These are phyloP conservation scores for Epicampocera succincta DNA, from an alignment of 2,888 invertebrate species.

Conservation along the genomic window DNA sequence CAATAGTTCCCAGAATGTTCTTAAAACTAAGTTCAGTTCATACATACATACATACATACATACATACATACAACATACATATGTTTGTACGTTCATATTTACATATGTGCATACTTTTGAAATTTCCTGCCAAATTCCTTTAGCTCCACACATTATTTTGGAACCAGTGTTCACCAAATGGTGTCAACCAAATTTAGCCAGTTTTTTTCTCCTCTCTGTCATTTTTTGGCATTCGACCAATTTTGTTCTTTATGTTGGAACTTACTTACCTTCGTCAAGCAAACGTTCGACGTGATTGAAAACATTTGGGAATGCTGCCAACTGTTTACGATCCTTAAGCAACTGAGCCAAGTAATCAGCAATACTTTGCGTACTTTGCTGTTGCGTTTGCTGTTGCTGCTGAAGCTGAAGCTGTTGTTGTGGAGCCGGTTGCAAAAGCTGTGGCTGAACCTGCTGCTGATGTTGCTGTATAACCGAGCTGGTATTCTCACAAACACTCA, in stretches of 20 bases:
- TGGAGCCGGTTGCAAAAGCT: slow-evolving; percentile 75
- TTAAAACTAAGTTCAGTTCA: too few relatives aligned
- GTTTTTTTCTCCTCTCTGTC: neutral
- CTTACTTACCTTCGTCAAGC: slow-evolving; percentile 95
- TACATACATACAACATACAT: too few relatives aligned
- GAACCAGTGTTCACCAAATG: too few relatives aligned
- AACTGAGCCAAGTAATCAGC: slow-evolving; percentile 99
- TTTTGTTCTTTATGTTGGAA: slow-evolving; percentile 7
- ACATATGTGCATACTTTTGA: too few relatives aligned
- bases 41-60: too few relatives aligned
- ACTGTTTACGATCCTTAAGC: slow-evolving; percentile 99
- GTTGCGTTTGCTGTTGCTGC: slow-evolving; percentile 74
- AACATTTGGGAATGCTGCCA: slow-evolving; percentile 99
- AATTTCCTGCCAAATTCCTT: too few relatives aligned
- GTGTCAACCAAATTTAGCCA: slow-evolving; percentile 8
- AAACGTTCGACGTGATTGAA: slow-evolving; percentile 99
- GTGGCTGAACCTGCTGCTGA: slow-evolving; percentile 74
- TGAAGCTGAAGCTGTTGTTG: slow-evolving; percentile 79
- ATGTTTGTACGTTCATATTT: too few relatives aligned
- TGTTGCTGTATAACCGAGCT: slow-evolving; percentile 81
- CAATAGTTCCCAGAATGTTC: too few relatives aligned
- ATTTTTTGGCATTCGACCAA: neutral
- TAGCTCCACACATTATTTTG: too few relatives aligned
- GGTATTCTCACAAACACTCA: slow-evolving; percentile 82
- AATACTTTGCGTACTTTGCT: slow-evolving; percentile 94